These are phyloP conservation scores for Melanerpes formicivorus DNA, from an alignment of 2,113 vertebrate genomes.

Conservation along the genomic window DNA sequence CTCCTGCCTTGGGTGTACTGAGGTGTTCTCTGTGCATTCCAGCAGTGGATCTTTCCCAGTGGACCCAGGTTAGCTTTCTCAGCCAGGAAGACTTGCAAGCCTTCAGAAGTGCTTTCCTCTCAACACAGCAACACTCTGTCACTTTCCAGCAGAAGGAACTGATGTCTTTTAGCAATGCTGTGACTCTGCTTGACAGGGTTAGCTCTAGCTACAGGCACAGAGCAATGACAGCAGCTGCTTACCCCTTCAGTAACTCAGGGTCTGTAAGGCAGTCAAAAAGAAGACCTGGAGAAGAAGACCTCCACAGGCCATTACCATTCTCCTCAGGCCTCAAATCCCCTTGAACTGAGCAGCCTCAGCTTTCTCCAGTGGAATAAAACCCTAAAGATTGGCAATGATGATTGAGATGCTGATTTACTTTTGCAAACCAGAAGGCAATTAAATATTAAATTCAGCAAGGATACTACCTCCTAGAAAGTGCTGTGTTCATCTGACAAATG, in stretches of 20 bases:
- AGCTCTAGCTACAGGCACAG: background rate
- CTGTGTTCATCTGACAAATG: slow-evolving; percentile 8
- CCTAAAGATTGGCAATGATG: slow-evolving; percentile 9
- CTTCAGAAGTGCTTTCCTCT: background rate
- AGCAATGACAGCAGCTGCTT: background rate
- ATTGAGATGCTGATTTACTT: background rate
- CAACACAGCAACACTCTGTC: background rate
- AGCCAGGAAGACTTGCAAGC: background rate
- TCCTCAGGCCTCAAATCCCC: background rate
- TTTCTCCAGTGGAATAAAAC: background rate
- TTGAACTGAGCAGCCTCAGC: background rate
- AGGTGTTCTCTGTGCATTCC: background rate
- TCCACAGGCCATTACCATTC: background rate
- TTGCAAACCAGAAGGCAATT: slow-evolving; percentile 26
- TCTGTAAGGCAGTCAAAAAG: background rate
- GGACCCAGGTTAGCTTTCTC: background rate
- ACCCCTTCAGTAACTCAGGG: background rate
- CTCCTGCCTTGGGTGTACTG: background rate
- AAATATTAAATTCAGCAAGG: slow-evolving; percentile 20
- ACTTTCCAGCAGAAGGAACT: background rate
- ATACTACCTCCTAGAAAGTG: background rate
- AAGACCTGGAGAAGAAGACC: background rate
- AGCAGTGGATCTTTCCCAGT: background rate
- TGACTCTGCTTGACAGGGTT: background rate
- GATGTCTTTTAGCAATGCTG: background rate